Evolutionary conservation across 2,888 invertebrate species (phyloP), one percentile per base, ranked within the genome.

Genomic region (Agrochola circellaris): DNA sequence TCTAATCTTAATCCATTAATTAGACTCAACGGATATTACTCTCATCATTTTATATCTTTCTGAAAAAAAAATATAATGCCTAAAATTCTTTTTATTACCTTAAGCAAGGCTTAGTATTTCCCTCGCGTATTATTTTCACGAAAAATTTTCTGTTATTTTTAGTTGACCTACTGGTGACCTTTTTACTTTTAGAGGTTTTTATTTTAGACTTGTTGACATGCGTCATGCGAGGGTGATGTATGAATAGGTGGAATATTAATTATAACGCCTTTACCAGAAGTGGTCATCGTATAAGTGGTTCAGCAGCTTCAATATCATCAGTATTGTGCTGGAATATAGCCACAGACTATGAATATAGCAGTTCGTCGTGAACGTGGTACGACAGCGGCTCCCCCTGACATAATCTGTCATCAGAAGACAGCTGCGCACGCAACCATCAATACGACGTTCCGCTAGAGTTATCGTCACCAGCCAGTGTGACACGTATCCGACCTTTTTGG

Each of bases 1-100:
- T 75, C 45, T 66, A 61, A 84, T 83, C 72, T 17, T 66, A 26
- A 83, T 72, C 74, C 72, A 74, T 74, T 83, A 70, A 86, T 79
- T 66, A 73, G 38, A 54, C 38, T 26, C 17, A 2, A 38, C 71
- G 86, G 83, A 74, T 71, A 74, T 82, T 77, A 83, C 67, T 68
- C 66, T 34, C n/a, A 72, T 58, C 51, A 64, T 71, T 81, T 61
- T n/a, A 86, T 51, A 65, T 26, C 8, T 56, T 67, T 73, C 61
- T 23, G 23, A 7, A 30, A 73, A 82, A 82, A 67, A 58, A n/a
- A 56, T 34, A 51, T 58, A 15, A 26, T 30, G n/a, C 38, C 17
- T 34, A 20, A 69, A 69, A 72, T 54, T 26, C 7, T 60, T 66
- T 73, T 72, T 76, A 74, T 82, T 72, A 61, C 34, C 56, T 20